Evolutionary conservation across 2,797 vertebrate species (phyloP).

Genomic region (Sebastiscus tertius): DNA sequence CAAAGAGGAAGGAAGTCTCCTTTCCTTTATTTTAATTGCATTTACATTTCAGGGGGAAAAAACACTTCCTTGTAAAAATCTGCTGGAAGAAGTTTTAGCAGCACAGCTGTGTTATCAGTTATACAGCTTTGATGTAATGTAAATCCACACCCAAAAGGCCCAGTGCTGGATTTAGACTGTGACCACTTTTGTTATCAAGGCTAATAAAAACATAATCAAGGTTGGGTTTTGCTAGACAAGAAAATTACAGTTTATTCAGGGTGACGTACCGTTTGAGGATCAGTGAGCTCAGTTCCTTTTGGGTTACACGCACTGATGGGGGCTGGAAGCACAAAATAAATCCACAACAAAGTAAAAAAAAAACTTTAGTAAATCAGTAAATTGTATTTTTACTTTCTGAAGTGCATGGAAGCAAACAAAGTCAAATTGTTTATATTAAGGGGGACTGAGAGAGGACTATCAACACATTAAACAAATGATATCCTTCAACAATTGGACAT

Average conservation of each 20-base stretch:
- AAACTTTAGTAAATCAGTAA: background rate
- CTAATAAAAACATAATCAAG: conserved; percentile 22
- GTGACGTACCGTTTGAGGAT: conserved; percentile 80
- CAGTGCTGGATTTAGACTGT: conserved; percentile 12
- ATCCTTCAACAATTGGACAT: background rate
- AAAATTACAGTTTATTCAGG: background rate
- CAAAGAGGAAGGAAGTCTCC: conserved; percentile 64
- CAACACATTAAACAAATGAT: background rate
- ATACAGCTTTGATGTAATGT: background rate
- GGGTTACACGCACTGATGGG: conserved; percentile 81
- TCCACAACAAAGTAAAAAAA: background rate
- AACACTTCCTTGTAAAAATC: conserved; percentile 48
- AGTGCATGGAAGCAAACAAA: background rate
- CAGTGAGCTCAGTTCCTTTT: conserved; percentile 79
- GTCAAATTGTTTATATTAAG: background rate
- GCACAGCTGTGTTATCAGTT: conserved; percentile 38
- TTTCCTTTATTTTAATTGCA: conserved; percentile 65
- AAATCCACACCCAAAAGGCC: conserved; percentile 34
- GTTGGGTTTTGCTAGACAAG: background rate
- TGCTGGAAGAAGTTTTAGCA: conserved; percentile 11
- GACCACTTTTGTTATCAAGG: conserved; percentile 7
- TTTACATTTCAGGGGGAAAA: conserved; percentile 39
- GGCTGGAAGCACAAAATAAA: conserved; percentile 60
- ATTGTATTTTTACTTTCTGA: background rate
- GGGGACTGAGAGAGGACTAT: background rate